phyloP scores from a whole-genome alignment of 1,140 invertebrate genomes.

The Cherax destructor region DNA sequence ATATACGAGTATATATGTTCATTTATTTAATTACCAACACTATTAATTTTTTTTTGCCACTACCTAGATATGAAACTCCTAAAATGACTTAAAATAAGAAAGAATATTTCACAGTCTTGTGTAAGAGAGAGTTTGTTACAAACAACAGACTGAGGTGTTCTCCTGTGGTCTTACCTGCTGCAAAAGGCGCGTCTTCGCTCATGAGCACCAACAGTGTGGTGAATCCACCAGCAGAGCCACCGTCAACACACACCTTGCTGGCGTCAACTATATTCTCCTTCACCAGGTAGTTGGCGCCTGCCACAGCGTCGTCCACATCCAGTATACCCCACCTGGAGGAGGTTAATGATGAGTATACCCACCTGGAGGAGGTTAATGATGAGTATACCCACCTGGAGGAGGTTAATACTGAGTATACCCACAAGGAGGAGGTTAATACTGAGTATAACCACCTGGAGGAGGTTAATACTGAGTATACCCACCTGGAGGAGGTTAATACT shows the following conservation, averaged over 20 bases:
- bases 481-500: background rate
- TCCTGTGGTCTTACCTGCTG: constrained; percentile 10
- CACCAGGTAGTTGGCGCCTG: constrained; percentile 45
- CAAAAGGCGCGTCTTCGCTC: constrained; percentile 17
- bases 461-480: constrained; percentile 1
- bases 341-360: constrained; percentile 4
- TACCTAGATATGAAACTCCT: no score
- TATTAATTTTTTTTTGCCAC: no score
- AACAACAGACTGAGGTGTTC: no score
- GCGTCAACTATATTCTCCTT: constrained; percentile 35
- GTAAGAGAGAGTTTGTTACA: no score
- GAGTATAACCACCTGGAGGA: constrained; percentile 39
- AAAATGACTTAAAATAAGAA: no score
- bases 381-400: constrained; percentile 41
- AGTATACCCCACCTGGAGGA: constrained; percentile 49
- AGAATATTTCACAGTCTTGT: no score
- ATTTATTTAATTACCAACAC: no score
- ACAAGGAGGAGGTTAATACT: background rate
- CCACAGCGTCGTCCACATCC: constrained; percentile 52
- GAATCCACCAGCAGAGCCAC: constrained; percentile 27
- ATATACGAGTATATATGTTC: no score
- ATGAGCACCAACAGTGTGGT: constrained; percentile 45
- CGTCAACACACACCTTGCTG: constrained; percentile 18
- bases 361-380: background rate
- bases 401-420: background rate